A percentile compares a stretch with the other conserved stretches of the same genome.
phyloP scores from a whole-genome alignment of 2,113 vertebrate genomes.

The Heterocephalus glaber region DNA sequence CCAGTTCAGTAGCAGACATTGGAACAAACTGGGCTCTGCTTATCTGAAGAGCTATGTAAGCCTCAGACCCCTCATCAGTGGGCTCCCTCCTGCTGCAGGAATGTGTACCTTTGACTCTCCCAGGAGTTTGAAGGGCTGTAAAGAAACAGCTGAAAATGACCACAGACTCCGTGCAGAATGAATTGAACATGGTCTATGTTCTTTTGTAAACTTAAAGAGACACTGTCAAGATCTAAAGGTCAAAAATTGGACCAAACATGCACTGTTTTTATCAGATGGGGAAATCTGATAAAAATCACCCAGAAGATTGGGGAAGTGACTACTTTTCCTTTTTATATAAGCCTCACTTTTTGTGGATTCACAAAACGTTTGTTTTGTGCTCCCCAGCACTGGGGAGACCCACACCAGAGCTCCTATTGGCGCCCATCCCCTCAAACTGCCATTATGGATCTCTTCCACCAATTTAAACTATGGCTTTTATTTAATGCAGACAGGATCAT shows the following conservation, averaged over 20 bases:
- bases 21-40: constrained; percentile 60
- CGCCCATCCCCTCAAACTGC: neutral
- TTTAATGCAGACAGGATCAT: constrained; percentile 72
- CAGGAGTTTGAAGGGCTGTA: constrained; percentile 81
- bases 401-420: constrained; percentile 54
- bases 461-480: constrained; percentile 40
- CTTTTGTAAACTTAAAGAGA: constrained; percentile 78
- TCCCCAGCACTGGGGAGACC: constrained; percentile 50
- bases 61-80: constrained; percentile 59
- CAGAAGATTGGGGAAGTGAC: constrained; percentile 36
- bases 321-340: neutral
- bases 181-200: constrained; percentile 68
- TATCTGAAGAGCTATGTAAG: constrained; percentile 56
- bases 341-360: constrained; percentile 28
- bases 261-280: constrained; percentile 69
- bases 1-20: constrained; percentile 38
- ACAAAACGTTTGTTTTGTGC: constrained; percentile 77
- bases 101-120: constrained; percentile 84
- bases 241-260: constrained; percentile 74
- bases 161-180: constrained; percentile 80
- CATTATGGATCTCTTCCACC: constrained; percentile 39
- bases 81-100: constrained; percentile 77
- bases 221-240: constrained; percentile 78
- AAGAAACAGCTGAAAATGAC: constrained; percentile 79
- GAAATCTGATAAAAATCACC: constrained; percentile 76